A percentile compares a stretch with the other conserved stretches of the same genome.
These are phyloP conservation scores for Emydoidea blandingii DNA, from an alignment of 2,797 vertebrate genomes.

Conservation along the genomic window DNA sequence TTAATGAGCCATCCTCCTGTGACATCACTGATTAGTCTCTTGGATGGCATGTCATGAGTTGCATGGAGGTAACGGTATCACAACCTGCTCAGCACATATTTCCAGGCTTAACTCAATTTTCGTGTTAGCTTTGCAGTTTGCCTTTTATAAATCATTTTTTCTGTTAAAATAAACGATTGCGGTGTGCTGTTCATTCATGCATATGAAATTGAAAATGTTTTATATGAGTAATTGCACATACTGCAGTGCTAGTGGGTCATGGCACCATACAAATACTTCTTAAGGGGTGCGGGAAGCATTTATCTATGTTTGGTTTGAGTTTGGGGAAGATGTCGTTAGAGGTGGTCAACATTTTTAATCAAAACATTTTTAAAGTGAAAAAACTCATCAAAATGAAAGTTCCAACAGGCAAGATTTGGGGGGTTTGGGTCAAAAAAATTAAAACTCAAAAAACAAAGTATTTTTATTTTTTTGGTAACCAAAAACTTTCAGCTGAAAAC, in stretches of 20 bases:
- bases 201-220: not conserved
- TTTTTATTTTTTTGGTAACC: not conserved
- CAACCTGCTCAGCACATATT: not conserved
- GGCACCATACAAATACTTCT: not conserved
- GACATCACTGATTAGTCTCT: not conserved
- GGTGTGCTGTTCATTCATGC: not conserved
- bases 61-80: not conserved
- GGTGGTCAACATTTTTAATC: not conserved
- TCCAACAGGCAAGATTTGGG: not conserved
- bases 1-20: not conserved
- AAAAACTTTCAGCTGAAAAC: not conserved
- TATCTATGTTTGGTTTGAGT: not conserved
- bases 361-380: not conserved
- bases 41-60: rapidly evolving
- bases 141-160: not conserved
- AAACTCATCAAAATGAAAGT: not conserved
- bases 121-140: not conserved
- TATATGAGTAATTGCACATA: not conserved
- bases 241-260: not conserved
- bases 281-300: not conserved
- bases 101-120: not conserved
- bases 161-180: not conserved
- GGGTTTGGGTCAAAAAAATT: too few species aligned
- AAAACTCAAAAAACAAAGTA: not conserved
- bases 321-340: not conserved